phyloP scores from a whole-genome alignment of 2,113 vertebrate genomes.

The Macquaria australasica region DNA sequence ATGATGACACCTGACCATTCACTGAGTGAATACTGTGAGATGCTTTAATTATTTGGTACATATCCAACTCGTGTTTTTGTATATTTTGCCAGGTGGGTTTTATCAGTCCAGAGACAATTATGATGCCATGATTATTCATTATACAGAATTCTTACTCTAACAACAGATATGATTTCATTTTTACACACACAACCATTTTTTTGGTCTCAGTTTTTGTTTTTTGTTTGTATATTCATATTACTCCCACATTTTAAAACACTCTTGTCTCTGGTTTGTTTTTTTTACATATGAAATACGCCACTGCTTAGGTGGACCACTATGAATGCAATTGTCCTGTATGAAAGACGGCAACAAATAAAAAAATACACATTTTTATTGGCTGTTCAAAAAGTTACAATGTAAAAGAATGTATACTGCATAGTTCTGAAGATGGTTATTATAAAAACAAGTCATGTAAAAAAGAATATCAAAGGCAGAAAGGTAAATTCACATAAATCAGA shows the following conservation, averaged over 20 bases:
- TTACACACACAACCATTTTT: neutral
- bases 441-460: neutral
- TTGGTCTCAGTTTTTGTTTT: neutral
- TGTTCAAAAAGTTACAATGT: conserved; percentile 23
- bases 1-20: neutral
- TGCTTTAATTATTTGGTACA: neutral
- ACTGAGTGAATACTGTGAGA: neutral
- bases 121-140: neutral
- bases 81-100: conserved; percentile 22
- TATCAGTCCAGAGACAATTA: conserved; percentile 1
- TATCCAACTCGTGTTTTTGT: neutral
- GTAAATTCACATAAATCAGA: neutral
- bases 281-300: conserved; percentile 23
- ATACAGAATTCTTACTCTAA: neutral
- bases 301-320: conserved; percentile 15
- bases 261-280: neutral
- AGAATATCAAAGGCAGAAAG: neutral
- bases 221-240: conserved; percentile 12
- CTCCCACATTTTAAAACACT: conserved; percentile 14
- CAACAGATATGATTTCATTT: neutral
- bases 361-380: conserved; percentile 25
- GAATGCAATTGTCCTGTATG: conserved; percentile 35
- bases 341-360: conserved; percentile 44
- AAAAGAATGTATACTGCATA: neutral
- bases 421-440: neutral